Conservation (phyloP, 2,888 invertebrate species). For the Falcaria lacertinaria region DNA sequence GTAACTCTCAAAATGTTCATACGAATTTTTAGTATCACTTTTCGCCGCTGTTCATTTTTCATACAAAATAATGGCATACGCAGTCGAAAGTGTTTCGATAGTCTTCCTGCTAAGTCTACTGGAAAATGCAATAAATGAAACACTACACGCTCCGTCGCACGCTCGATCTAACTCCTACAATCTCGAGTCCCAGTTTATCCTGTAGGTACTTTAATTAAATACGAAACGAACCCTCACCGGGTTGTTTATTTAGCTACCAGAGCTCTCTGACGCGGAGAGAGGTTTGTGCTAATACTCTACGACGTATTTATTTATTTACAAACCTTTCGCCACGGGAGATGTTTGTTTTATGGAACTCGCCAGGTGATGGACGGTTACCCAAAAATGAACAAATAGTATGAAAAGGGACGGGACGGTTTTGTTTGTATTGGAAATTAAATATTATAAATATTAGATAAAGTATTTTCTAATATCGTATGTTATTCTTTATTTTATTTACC, state of each 20-base stretch:
- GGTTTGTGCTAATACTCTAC: neutral
- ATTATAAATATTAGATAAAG: no score
- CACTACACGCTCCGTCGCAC: no score
- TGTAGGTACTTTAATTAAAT: conserved; percentile 1
- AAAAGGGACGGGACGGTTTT: neutral
- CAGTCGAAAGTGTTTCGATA: no score
- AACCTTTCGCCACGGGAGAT: neutral
- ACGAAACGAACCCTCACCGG: neutral
- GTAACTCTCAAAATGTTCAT: no score
- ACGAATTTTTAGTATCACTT: no score
- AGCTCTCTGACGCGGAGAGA: neutral
- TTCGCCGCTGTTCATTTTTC: no score
- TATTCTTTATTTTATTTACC: no score
- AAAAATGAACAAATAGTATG: no score
- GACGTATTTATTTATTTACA: neutral
- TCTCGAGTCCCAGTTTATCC: neutral
- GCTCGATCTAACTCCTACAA: neutral
- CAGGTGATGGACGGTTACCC: neutral
- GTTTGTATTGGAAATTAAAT: neutral
- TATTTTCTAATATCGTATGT: no score
- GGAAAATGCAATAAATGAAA: no score
- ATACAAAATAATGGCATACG: no score
- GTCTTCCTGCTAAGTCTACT: no score
- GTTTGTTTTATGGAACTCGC: neutral
- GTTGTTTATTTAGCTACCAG: neutral